A percentile compares a stretch with the other conserved stretches of the same genome.
These are phyloP conservation scores for Sphaerophoria taeniata DNA, from an alignment of 2,888 invertebrate species.

Conservation along the genomic window DNA sequence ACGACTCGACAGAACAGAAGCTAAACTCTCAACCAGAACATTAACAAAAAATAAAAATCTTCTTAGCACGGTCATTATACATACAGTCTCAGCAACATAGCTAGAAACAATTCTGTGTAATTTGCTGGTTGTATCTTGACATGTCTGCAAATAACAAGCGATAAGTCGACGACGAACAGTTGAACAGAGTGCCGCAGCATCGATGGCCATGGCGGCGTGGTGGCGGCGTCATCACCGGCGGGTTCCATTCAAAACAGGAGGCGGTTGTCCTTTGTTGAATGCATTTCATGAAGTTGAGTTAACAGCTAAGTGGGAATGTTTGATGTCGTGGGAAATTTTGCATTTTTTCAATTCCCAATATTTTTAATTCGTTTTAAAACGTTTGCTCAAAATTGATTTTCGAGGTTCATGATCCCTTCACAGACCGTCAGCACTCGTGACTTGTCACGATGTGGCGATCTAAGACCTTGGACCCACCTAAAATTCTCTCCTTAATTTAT, in stretches of 20 bases:
- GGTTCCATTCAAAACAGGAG: constrained; percentile 22
- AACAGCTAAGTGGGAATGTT: constrained; percentile 45
- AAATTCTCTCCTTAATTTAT: constrained; percentile 15
- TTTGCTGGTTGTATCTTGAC: constrained; percentile 51
- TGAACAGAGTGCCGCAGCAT: no score
- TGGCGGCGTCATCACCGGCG: constrained; percentile 13
- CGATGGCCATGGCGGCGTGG: background rate
- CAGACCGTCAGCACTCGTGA: no score
- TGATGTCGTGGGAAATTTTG: constrained; percentile 35
- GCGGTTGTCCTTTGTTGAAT: constrained; percentile 56
- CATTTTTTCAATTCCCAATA: background rate
- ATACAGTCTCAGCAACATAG: constrained; percentile 4
- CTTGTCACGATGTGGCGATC: background rate
- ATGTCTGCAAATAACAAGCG: constrained; percentile 62
- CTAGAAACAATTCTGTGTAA: constrained; percentile 53
- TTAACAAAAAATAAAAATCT: constrained; percentile 11
- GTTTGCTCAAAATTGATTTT: no score
- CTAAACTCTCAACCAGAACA: constrained; percentile 24
- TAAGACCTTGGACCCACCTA: background rate
- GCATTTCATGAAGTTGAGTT: constrained; percentile 41
- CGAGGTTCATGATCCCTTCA: no score
- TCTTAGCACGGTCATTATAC: constrained; percentile 49
- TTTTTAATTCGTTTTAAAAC: no score
- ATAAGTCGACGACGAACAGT: constrained; percentile 43
- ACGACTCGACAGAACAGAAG: constrained; percentile 56